Evolutionary conservation across 2,113 vertebrate genomes (phyloP).

Genomic region (Cariama cristata): DNA sequence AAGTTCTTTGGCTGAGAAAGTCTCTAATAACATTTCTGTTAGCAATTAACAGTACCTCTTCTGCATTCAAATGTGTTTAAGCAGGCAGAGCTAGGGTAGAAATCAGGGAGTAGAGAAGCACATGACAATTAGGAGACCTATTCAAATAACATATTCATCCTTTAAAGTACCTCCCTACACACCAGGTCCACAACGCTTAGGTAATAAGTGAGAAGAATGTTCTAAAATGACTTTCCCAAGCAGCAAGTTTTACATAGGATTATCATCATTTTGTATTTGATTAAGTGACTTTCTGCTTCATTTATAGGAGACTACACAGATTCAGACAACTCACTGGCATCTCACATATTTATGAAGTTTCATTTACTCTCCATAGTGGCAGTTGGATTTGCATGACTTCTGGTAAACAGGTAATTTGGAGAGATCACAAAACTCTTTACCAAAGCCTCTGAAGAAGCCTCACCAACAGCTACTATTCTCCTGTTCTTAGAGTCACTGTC

Average conservation of each 20-base stretch:
- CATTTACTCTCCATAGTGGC: background rate
- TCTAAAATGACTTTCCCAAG: background rate
- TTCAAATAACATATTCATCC: background rate
- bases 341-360: slow-evolving; percentile 2
- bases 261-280: background rate
- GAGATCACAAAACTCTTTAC: background rate
- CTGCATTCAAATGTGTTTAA: background rate
- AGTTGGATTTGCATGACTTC: background rate
- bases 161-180: background rate
- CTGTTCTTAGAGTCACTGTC: background rate
- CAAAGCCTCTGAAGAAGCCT: background rate
- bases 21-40: background rate
- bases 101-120: background rate
- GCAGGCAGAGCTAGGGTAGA: background rate
- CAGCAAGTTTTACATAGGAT: background rate
- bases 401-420: background rate
- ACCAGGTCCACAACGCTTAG: rapidly evolving
- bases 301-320: slow-evolving; percentile 7
- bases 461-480: background rate
- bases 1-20: background rate
- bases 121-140: background rate
- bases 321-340: background rate
- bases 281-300: background rate
- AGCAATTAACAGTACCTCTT: background rate
- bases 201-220: background rate